phyloP scores from a whole-genome alignment of 2,797 vertebrate species.

The Protonibea diacanthus region DNA sequence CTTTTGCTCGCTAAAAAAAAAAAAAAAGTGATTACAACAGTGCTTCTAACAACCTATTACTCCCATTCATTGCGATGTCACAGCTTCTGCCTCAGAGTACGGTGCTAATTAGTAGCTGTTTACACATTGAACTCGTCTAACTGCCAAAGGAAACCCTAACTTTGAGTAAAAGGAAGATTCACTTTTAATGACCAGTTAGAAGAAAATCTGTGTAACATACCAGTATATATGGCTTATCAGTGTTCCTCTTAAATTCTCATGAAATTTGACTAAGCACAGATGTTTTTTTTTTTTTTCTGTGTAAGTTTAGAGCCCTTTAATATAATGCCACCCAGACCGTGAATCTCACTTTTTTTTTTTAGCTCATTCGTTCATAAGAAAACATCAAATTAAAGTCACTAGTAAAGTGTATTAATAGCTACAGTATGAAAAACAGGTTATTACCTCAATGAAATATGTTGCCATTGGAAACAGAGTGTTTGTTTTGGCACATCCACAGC shows the following conservation, averaged over 20 bases:
- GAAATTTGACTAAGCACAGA: too few species aligned
- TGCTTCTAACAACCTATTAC: slow-evolving; percentile 44
- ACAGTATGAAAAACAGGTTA: not conserved
- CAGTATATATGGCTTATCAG: not conserved
- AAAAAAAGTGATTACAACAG: slow-evolving; percentile 20
- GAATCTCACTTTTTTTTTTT: not conserved
- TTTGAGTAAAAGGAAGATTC: not conserved
- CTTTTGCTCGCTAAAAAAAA: slow-evolving; percentile 11
- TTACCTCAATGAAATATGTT: not conserved
- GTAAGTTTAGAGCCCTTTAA: not conserved
- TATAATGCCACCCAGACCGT: not conserved
- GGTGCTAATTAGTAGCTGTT: slow-evolving; percentile 38
- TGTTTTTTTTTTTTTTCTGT: too few species aligned
- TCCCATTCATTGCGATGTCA: slow-evolving; percentile 25
- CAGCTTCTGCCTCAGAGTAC: slow-evolving; percentile 27
- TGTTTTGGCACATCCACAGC: not conserved
- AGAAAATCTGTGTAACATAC: not conserved
- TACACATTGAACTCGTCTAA: slow-evolving; percentile 12
- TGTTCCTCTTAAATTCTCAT: not conserved
- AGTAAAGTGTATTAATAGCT: too few species aligned
- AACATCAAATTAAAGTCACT: not conserved
- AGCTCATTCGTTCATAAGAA: not conserved
- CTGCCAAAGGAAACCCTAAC: not conserved
- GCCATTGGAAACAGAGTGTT: not conserved
- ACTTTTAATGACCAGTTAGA: not conserved